Percentiles rank a stretch among this genome's conserved stretches.
These are phyloP conservation scores for Gallinago undulata DNA, from an alignment of 2,113 vertebrate species.

Conservation along the genomic window DNA sequence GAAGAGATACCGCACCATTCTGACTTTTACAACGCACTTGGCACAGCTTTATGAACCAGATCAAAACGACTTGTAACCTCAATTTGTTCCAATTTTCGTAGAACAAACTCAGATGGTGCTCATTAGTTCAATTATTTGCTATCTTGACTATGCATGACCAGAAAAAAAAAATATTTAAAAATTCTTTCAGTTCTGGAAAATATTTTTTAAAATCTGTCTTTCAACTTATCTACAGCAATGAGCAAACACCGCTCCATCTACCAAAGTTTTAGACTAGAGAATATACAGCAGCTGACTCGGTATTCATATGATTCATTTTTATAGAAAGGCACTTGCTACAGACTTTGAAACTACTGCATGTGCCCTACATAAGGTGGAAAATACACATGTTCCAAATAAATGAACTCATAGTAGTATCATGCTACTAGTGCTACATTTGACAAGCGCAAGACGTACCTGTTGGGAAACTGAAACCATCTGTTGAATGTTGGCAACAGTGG, in stretches of 20 bases:
- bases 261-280: not conserved
- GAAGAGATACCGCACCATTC: not conserved
- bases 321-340: not conserved
- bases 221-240: not conserved
- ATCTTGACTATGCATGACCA: not conserved
- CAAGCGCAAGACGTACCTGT: slow-evolving; percentile 74
- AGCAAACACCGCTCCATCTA: not conserved
- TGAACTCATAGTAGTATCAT: not conserved
- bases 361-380: not conserved
- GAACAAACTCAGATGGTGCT: not conserved
- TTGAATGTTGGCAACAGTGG: slow-evolving; percentile 82
- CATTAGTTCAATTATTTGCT: not conserved
- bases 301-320: not conserved
- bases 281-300: not conserved
- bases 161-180: not conserved
- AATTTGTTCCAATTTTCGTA: not conserved
- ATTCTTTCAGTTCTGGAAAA: not conserved
- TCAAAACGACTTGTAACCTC: not conserved
- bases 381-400: not conserved
- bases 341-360: not conserved
- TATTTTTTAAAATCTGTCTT: not conserved
- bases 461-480: slow-evolving; percentile 89
- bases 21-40: not conserved
- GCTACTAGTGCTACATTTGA: not conserved
- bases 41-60: not conserved